Evolutionary conservation across 2,113 vertebrate genomes (phyloP).

Genomic region (Thunnus maccoyii): DNA sequence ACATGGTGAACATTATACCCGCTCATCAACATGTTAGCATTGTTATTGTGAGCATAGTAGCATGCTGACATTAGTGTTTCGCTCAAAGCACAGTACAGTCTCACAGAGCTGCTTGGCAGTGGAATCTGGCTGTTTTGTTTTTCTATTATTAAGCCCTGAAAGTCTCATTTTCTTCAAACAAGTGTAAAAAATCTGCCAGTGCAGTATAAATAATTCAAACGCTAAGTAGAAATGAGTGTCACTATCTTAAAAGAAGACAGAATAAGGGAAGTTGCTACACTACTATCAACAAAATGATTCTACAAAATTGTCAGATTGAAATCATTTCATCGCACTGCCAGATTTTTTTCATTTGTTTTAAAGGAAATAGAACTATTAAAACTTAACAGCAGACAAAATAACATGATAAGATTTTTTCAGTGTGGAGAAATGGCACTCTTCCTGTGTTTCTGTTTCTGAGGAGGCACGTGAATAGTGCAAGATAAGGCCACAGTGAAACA

Average conservation of each 20-base stretch:
- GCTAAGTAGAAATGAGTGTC: neutral
- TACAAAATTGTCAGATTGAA: neutral
- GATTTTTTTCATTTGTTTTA: neutral
- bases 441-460: neutral
- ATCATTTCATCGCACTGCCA: neutral
- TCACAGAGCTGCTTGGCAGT: too few species aligned
- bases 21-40: too few species aligned
- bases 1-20: too few species aligned
- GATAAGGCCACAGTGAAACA: constrained; percentile 12
- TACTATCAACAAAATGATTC: neutral
- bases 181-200: neutral
- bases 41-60: too few species aligned
- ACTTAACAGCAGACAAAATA: neutral
- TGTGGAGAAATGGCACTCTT: neutral
- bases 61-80: too few species aligned
- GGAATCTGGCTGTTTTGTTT: too few species aligned
- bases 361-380: neutral
- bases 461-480: neutral
- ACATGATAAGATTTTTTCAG: neutral
- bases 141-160: neutral
- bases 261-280: neutral
- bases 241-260: neutral
- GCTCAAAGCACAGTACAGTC: too few species aligned
- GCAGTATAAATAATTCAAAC: too few species aligned
- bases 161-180: neutral